phyloP scores from a whole-genome alignment of 2,797 vertebrate genomes.

The Hydrocynus forskahlii region DNA sequence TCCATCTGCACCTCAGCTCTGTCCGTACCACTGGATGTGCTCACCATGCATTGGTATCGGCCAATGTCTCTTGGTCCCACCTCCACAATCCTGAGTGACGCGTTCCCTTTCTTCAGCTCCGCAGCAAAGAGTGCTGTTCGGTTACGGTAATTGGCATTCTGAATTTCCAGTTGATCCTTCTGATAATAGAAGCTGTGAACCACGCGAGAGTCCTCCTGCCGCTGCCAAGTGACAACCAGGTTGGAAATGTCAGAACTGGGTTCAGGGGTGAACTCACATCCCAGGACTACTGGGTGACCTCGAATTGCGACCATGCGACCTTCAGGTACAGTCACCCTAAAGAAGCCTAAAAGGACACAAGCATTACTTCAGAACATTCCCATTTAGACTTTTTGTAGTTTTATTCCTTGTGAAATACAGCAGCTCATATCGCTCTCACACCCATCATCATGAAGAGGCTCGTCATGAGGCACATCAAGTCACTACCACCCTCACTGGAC shows the following conservation, averaged over 20 bases:
- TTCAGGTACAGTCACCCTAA: conserved; percentile 29
- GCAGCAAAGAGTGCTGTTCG: conserved; percentile 49
- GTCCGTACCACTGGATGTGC: conserved; percentile 22
- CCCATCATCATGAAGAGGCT: conserved; percentile 40
- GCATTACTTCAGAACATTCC: not conserved
- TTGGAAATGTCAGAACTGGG: not conserved
- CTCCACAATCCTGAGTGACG: conserved; percentile 45
- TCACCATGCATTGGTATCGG: conserved; percentile 56
- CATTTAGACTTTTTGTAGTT: not conserved
- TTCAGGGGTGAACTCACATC: conserved; percentile 49
- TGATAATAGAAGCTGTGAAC: conserved; percentile 63
- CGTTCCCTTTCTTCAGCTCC: conserved; percentile 55
- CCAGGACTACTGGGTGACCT: conserved; percentile 41
- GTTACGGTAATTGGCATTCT: conserved; percentile 36
- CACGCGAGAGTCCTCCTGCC: conserved; percentile 23
- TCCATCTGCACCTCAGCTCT: conserved; percentile 41
- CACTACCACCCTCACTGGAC: too few species aligned
- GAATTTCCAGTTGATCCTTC: conserved; percentile 42
- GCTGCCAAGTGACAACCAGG: conserved; percentile 62
- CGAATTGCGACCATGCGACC: conserved; percentile 17
- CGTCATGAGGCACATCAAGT: not conserved
- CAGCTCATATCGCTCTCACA: too few species aligned
- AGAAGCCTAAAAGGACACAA: conserved; percentile 30
- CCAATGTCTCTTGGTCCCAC: conserved; percentile 50
- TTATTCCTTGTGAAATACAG: not conserved